phyloP scores from a whole-genome alignment of 2,888 invertebrate species.

The Hyles lineata region DNA sequence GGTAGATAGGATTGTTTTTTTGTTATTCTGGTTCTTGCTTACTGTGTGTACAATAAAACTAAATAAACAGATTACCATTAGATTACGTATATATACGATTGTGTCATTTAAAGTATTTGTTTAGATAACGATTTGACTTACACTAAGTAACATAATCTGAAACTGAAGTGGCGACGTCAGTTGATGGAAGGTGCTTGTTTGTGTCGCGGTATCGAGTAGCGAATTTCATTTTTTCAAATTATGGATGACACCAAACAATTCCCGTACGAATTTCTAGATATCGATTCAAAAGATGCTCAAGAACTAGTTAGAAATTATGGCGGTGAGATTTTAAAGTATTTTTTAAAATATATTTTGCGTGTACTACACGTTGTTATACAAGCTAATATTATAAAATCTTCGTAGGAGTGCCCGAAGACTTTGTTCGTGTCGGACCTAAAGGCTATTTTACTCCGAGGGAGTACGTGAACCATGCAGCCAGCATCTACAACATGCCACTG shows the following conservation, averaged over 20 bases:
- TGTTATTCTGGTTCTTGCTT: too few relatives aligned
- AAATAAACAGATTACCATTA: too few relatives aligned
- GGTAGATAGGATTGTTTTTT: too few relatives aligned
- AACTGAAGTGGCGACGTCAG: background rate
- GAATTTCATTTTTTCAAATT: background rate
- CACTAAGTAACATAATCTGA: too few relatives aligned
- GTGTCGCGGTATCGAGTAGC: background rate
- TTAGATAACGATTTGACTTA: too few relatives aligned
- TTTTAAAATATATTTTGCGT: background rate
- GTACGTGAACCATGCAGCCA: conserved; percentile 81
- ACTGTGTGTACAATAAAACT: too few relatives aligned
- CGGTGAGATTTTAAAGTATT: background rate
- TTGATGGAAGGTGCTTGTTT: background rate
- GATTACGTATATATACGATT: too few relatives aligned
- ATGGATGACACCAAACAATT: background rate
- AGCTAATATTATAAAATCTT: background rate
- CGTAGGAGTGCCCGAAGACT: conserved; percentile 68
- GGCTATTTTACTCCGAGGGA: conserved; percentile 87
- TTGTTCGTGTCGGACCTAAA: conserved; percentile 87
- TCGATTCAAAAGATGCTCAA: background rate
- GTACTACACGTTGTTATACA: too few relatives aligned
- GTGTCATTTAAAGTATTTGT: too few relatives aligned
- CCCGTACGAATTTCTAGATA: background rate
- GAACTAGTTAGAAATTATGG: background rate
- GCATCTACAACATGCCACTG: conserved; percentile 86